A percentile compares a stretch with the other conserved stretches of the same genome.
Conservation (phyloP, 1,140 invertebrate species). For the Galendromus occidentalis region DNA sequence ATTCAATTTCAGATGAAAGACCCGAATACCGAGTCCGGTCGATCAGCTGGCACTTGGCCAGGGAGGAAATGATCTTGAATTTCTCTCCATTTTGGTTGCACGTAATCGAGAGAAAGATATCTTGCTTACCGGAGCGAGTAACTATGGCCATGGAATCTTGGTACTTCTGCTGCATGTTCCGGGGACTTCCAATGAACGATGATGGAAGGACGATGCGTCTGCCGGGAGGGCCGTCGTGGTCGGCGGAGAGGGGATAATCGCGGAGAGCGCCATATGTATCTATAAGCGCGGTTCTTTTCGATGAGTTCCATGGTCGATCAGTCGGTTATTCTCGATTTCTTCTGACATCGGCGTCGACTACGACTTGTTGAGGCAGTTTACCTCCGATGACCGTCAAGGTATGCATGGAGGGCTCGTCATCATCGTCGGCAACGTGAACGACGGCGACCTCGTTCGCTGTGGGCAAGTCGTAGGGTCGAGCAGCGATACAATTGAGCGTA, state of each 20-base stretch:
- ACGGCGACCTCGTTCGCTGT: no score
- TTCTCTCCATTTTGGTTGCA: constrained; percentile 30
- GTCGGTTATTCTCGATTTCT: constrained; percentile 16
- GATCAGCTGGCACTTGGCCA: constrained; percentile 22
- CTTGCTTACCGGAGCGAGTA: constrained; percentile 27
- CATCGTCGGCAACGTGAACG: no score
- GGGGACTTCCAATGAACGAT: constrained; percentile 26
- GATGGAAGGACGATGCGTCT: constrained; percentile 19
- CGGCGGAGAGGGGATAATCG: constrained; percentile 20
- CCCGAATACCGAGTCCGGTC: constrained; percentile 6
- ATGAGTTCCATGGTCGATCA: constrained; percentile 18
- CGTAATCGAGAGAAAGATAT: constrained; percentile 33
- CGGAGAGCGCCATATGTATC: constrained; percentile 18
- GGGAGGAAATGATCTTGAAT: constrained; percentile 19
- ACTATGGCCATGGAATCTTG: constrained; percentile 34
- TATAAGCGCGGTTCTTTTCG: constrained; percentile 20
- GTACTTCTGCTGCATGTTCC: constrained; percentile 27
- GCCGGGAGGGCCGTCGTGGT: constrained; percentile 16
- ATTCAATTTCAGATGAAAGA: constrained; percentile 19
- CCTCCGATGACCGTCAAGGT: constrained; percentile 6
- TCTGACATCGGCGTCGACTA: constrained; percentile 21
- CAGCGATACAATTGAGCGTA: no score
- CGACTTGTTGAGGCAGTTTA: constrained; percentile 21
- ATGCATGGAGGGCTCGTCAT: no score
- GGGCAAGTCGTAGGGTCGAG: no score